Percentiles rank a stretch among this genome's conserved stretches.
Evolutionary conservation across 2,797 vertebrate species (phyloP).

Genomic region (Lycodopsis pacificus): DNA sequence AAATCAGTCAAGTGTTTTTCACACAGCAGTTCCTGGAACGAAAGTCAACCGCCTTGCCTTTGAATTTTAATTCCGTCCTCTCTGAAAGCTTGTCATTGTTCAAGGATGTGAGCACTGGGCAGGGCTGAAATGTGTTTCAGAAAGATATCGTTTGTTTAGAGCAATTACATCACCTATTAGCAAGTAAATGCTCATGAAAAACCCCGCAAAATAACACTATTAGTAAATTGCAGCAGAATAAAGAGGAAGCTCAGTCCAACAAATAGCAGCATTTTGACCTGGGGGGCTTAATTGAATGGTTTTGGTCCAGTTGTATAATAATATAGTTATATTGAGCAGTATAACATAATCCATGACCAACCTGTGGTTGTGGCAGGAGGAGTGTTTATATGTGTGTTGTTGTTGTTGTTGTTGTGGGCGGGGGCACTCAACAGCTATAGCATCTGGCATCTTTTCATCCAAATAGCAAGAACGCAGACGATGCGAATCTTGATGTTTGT

Average conservation of each 20-base stretch:
- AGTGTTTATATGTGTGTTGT: background rate
- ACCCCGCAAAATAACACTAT: constrained; percentile 7
- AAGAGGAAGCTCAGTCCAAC: constrained; percentile 36
- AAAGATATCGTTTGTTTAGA: constrained; percentile 79
- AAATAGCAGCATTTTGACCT: constrained; percentile 42
- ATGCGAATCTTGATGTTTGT: constrained; percentile 30
- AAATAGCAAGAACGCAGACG: constrained; percentile 28
- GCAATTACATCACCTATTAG: constrained; percentile 80
- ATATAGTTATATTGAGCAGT: constrained; percentile 10
- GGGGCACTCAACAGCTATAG: constrained; percentile 22
- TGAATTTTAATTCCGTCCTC: constrained; percentile 82
- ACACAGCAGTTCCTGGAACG: constrained; percentile 76
- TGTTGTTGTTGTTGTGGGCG: constrained; percentile 10
- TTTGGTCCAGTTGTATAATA: background rate
- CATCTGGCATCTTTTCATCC: constrained; percentile 44
- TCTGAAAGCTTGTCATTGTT: constrained; percentile 79
- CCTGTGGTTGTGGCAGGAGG: constrained; percentile 23
- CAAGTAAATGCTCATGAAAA: constrained; percentile 66
- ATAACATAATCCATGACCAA: constrained; percentile 24
- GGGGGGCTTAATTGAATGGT: constrained; percentile 43
- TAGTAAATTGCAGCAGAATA: constrained; percentile 43
- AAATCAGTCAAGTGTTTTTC: constrained; percentile 85
- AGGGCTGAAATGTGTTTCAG: constrained; percentile 79
- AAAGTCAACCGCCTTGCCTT: constrained; percentile 77
- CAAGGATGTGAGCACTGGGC: constrained; percentile 76